Percentiles rank a stretch among this genome's conserved stretches.
phyloP scores from a whole-genome alignment of 1,140 invertebrate genomes.

The Hylyphantes graminicola region DNA sequence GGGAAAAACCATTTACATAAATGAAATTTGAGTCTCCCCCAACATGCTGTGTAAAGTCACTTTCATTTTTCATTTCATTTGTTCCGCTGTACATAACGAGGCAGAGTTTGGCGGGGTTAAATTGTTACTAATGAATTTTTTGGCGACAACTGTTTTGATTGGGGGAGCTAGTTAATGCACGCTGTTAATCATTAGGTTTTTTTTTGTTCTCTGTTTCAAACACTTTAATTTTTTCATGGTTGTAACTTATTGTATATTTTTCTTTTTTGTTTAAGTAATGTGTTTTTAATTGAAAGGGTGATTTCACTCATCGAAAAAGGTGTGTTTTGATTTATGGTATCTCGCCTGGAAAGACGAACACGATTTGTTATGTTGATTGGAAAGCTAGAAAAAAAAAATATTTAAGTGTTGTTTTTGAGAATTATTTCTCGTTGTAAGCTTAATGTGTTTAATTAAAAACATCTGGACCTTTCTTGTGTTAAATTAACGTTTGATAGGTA shows the following conservation, averaged over 20 bases:
- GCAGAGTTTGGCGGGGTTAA: constrained; percentile 32
- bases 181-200: constrained; percentile 23
- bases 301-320: neutral
- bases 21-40: constrained; percentile 53
- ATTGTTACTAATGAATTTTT: constrained; percentile 44
- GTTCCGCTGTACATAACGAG: constrained; percentile 1
- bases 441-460: too few species aligned
- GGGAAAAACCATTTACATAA: constrained; percentile 35
- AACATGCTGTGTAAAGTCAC: constrained; percentile 5
- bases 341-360: too few species aligned
- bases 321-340: neutral
- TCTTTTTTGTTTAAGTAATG: constrained; percentile 10
- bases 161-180: constrained; percentile 31
- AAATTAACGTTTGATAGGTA: too few species aligned
- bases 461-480: too few species aligned
- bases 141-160: constrained; percentile 17
- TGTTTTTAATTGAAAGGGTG: constrained; percentile 5
- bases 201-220: neutral
- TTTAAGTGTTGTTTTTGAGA: too few species aligned
- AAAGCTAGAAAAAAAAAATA: too few species aligned
- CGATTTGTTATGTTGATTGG: too few species aligned
- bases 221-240: constrained; percentile 4
- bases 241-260: constrained; percentile 17
- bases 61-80: constrained; percentile 13
- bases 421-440: too few species aligned